Percentiles rank a stretch among this genome's conserved stretches.
Evolutionary conservation across 2,113 vertebrate species (phyloP).

Genomic region (Baryphthengus martii): DNA sequence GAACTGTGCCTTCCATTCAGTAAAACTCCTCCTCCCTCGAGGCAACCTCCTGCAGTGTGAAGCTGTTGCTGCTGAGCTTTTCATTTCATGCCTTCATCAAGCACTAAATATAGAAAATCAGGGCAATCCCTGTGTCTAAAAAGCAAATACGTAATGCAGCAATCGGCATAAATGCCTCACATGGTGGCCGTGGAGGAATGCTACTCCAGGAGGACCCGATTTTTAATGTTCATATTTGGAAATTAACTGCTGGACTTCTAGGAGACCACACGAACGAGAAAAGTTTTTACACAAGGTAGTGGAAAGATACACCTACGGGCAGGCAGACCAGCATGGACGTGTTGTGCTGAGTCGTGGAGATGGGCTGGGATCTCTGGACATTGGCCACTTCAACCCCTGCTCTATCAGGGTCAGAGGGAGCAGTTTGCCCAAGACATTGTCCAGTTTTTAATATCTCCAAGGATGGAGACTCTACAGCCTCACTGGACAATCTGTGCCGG

Average conservation of each 20-base stretch:
- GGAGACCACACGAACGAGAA: neutral
- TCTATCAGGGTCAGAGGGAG: neutral
- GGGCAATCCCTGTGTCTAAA: neutral
- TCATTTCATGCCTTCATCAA: rapidly evolving
- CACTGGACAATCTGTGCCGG: neutral
- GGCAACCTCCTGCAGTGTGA: neutral
- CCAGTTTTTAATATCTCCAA: neutral
- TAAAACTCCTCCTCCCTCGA: neutral
- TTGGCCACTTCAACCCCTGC: neutral
- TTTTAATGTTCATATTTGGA: neutral
- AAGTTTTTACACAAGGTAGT: neutral
- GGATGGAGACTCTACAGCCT: too few species aligned
- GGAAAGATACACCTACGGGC: neutral
- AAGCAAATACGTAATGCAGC: neutral
- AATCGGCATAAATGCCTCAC: neutral
- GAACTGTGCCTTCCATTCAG: rapidly evolving
- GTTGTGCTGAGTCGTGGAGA: neutral
- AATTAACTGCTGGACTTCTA: neutral
- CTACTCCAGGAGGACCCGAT: neutral
- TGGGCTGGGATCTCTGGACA: neutral
- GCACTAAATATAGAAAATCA: neutral
- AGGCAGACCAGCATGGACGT: neutral
- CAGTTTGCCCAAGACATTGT: neutral
- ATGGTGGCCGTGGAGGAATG: rapidly evolving
- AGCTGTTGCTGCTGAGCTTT: neutral